Evolutionary conservation across 1,140 invertebrate species (phyloP).

Genomic region (Drosophila equinoxialis): DNA sequence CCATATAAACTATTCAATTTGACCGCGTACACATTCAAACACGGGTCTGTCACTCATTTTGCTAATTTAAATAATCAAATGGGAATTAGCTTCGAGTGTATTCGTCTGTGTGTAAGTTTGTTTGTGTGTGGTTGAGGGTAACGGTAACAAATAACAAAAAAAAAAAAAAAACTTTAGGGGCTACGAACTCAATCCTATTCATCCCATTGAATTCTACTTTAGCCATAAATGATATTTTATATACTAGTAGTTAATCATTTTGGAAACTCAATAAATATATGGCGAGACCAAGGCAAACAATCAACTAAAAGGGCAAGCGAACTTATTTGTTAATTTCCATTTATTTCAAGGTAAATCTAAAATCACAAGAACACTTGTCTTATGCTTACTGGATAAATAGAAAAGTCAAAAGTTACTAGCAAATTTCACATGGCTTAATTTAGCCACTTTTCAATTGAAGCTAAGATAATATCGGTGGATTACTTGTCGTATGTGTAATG

Average conservation of each 20-base stretch:
- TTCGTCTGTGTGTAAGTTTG: background rate
- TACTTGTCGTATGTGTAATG: no score
- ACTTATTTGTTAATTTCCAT: no score
- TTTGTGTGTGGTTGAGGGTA: constrained; percentile 3
- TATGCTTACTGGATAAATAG: no score
- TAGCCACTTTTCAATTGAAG: no score
- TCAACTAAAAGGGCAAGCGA: background rate
- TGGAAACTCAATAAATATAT: background rate
- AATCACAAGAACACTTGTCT: no score
- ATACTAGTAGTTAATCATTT: background rate
- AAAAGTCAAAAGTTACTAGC: no score
- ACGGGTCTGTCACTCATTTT: constrained; percentile 69
- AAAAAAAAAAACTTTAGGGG: background rate
- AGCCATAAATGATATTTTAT: background rate
- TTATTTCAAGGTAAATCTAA: no score
- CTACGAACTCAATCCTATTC: constrained; percentile 12
- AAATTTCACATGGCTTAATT: no score
- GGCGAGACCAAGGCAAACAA: no score
- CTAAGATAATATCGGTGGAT: no score
- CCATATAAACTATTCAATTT: constrained; percentile 72
- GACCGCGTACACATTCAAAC: constrained; percentile 33
- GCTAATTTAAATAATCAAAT: constrained; percentile 78
- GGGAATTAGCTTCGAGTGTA: constrained; percentile 56
- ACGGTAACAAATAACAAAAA: constrained; percentile 7
- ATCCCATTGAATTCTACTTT: background rate